Evolutionary conservation across 2,888 invertebrate species (phyloP).

Genomic region (Labia minor): DNA sequence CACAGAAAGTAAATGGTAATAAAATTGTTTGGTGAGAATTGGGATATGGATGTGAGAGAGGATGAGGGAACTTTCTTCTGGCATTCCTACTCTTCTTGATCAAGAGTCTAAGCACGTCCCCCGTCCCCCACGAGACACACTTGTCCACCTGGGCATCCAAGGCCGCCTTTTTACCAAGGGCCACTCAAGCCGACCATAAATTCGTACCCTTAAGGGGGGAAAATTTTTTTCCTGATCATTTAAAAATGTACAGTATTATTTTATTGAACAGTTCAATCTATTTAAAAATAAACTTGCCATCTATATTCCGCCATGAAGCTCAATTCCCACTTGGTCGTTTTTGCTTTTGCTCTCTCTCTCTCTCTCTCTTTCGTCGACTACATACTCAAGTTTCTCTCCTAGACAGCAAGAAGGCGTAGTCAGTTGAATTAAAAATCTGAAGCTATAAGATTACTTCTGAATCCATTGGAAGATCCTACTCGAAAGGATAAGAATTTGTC

Average conservation of each 20-base stretch:
- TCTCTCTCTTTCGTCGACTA: too few relatives aligned
- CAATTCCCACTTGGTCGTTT: background rate
- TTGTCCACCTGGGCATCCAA: constrained; percentile 7
- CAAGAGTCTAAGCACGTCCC: background rate
- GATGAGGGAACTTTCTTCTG: background rate
- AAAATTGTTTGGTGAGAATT: constrained; percentile 4
- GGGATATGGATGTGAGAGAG: background rate
- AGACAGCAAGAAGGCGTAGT: too few relatives aligned
- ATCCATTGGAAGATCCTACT: too few relatives aligned
- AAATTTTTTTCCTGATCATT: background rate
- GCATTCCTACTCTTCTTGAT: too few relatives aligned
- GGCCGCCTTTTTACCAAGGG: background rate
- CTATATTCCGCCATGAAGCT: background rate
- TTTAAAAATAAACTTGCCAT: background rate
- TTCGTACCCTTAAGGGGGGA: too few relatives aligned
- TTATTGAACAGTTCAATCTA: background rate
- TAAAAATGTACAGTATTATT: constrained; percentile 5
- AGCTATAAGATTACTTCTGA: too few relatives aligned
- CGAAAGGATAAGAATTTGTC: too few relatives aligned
- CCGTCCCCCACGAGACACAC: background rate
- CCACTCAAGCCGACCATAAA: too few relatives aligned
- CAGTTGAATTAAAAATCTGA: too few relatives aligned
- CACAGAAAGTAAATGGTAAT: constrained; percentile 13
- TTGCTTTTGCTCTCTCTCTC: background rate
- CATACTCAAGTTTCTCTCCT: too few relatives aligned